Conservation (phyloP, 2,888 invertebrate species). For the Dysmachus trigonus region DNA sequence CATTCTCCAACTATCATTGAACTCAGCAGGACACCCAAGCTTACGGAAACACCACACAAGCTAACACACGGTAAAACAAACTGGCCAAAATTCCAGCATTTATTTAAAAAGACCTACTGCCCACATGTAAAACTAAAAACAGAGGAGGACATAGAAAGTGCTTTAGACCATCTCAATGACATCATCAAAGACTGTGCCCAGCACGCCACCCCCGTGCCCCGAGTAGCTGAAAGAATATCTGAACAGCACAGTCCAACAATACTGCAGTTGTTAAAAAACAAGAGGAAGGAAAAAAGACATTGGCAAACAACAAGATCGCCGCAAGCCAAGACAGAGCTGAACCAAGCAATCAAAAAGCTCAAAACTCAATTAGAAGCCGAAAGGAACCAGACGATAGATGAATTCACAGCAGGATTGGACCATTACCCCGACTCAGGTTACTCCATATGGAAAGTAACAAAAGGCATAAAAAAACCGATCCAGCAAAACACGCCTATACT, state of each 20-base stretch:
- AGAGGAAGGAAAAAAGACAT: background rate
- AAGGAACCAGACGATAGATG: background rate
- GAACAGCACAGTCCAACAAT: background rate
- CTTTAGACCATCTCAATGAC: background rate
- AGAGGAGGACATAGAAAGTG: background rate
- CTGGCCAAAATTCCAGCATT: background rate
- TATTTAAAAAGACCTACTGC: background rate
- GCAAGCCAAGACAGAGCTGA: background rate
- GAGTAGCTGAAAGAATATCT: background rate
- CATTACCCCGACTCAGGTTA: background rate
- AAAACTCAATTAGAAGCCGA: slow-evolving; percentile 5
- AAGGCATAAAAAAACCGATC: slow-evolving; percentile 21
- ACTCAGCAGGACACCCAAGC: background rate
- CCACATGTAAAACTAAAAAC: background rate
- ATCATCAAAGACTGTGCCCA: background rate
- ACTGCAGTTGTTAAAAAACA: background rate
- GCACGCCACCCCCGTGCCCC: background rate
- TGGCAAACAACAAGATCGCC: background rate
- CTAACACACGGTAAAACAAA: background rate
- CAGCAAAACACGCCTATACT: background rate
- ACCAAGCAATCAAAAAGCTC: background rate
- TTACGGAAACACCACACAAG: background rate
- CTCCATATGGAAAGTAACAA: slow-evolving; percentile 12
- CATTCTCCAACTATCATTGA: background rate
- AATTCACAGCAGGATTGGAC: background rate